Evolutionary conservation across 2,113 vertebrate species (phyloP).

Genomic region (Serilophus lunatus): DNA sequence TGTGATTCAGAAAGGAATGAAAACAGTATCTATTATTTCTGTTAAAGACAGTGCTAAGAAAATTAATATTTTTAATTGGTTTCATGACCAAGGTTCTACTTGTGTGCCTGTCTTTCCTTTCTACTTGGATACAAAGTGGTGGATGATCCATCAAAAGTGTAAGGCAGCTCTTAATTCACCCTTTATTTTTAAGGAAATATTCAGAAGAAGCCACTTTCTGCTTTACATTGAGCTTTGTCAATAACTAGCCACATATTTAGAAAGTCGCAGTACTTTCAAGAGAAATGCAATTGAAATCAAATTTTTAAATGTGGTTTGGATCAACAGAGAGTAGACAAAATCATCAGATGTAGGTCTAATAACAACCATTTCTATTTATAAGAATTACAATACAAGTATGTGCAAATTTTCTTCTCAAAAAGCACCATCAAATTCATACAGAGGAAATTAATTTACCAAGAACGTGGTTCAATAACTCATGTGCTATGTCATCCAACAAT

Average conservation of each 20-base stretch:
- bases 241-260: not conserved
- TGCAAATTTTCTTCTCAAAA: not conserved
- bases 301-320: not conserved
- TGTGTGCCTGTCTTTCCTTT: fast-evolving
- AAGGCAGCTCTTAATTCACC: not conserved
- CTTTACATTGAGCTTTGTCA: not conserved
- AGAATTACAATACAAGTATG: not conserved
- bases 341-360: not conserved
- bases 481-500: not conserved
- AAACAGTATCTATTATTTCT: not conserved
- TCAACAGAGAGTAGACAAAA: not conserved
- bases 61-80: too few species aligned
- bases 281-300: not conserved
- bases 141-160: not conserved
- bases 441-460: not conserved
- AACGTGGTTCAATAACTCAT: not conserved
- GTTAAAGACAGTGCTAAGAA: not conserved
- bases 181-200: not conserved
- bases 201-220: not conserved
- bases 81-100: not conserved
- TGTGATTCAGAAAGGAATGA: not conserved
- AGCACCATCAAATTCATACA: fast-evolving
- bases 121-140: not conserved
- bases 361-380: not conserved
- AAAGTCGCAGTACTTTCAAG: not conserved